A percentile compares a stretch with the other conserved stretches of the same genome.
Conservation (phyloP, 2,888 invertebrate genomes). For the Erebia epiphron region DNA sequence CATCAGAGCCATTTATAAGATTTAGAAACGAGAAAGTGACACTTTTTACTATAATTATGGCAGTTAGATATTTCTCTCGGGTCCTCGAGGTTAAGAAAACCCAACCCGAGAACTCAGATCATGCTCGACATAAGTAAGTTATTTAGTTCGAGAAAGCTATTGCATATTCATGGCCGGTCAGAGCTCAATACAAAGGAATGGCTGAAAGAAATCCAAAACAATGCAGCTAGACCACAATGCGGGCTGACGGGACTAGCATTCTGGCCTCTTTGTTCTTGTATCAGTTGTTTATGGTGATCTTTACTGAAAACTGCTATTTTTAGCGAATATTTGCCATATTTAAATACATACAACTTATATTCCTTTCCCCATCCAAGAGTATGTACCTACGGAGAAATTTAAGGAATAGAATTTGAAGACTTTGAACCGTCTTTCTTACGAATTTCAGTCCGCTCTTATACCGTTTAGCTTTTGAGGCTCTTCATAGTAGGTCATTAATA, state of each 20-base stretch:
- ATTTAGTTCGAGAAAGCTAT: slow-evolving; percentile 56
- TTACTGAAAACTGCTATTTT: not conserved
- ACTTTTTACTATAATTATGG: not conserved
- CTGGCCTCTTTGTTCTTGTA: slow-evolving; percentile 26
- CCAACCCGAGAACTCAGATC: slow-evolving; percentile 33
- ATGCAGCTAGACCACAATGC: slow-evolving; percentile 44
- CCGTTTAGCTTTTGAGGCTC: too few relatives aligned
- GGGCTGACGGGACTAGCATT: slow-evolving; percentile 30
- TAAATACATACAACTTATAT: too few relatives aligned
- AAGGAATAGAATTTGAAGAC: too few relatives aligned
- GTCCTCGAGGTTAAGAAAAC: slow-evolving; percentile 10
- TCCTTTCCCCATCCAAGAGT: too few relatives aligned
- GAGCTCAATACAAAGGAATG: slow-evolving; percentile 48
- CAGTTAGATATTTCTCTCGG: not conserved
- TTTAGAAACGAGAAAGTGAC: not conserved
- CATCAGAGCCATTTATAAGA: not conserved
- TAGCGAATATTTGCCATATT: not conserved
- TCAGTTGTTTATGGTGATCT: not conserved
- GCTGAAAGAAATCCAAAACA: slow-evolving; percentile 62
- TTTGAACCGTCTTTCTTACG: too few relatives aligned
- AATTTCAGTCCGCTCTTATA: too few relatives aligned
- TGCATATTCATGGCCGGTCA: slow-evolving; percentile 60
- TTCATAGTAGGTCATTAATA: too few relatives aligned
- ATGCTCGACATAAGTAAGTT: slow-evolving; percentile 25
- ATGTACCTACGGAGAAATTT: too few relatives aligned